Evolutionary conservation across 1,140 invertebrate genomes (phyloP), one percentile per base, ranked within the genome.

Genomic region (Muscidifurax raptorellus): DNA sequence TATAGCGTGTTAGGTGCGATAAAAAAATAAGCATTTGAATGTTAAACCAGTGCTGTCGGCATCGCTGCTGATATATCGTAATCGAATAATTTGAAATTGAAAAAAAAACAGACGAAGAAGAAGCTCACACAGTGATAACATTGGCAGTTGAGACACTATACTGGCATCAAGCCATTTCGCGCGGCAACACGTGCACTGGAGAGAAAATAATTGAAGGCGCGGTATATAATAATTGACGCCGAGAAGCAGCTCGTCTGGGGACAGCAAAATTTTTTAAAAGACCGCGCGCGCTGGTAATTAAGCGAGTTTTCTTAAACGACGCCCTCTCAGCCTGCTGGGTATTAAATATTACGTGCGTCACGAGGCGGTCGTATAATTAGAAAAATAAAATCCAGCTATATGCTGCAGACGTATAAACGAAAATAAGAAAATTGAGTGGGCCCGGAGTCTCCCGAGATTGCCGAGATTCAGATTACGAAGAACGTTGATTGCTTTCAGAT

Each of bases 91-190:
- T n/a, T 25, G 64, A 66, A 66, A 27, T 66, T 66, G 2, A 47
- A 47, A 47, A 18, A 47, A 18, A 47, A 47, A 47, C 1, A 40
- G 10, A 47, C 13, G 5, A 9, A 40, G 36, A 1, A 32, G 36
- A 40, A 40, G 69, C 36, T 18, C 15, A n/a, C n/a, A n/a, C n/a
- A n/a, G n/a, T n/a, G n/a, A 25, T 25, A 67, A 77, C 78, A 86
- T 84, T 87, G 86, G 78, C 79, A 83, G 66, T 74, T 84, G 67
- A n/a, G 69, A 79, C 5, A 40, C 83, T 86, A 79, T 0, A 40
- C 83, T 86, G 85, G 85, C 87, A 83, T 77, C 80, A 85, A 83
- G 87, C 87, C 86, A 88, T 40, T 40, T 40, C 59, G 82, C 36
- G 81, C 75, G n/a, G 47, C 80, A 84, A 86, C 83, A 84, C 80